Base-by-base conservation (phyloP, 2,888 invertebrate genomes). In the Ormia ochracea region DNA sequence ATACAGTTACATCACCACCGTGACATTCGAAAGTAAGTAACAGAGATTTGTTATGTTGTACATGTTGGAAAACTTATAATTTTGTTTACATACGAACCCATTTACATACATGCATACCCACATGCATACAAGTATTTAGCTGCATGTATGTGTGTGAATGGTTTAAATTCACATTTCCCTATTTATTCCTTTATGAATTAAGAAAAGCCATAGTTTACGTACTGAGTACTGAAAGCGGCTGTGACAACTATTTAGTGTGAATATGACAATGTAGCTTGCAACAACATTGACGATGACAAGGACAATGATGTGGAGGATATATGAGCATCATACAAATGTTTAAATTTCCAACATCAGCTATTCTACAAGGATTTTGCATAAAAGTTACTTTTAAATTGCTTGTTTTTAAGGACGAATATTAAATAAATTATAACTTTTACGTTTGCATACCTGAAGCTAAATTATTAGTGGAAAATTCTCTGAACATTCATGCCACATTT, bases 191-290 rank as follows among this genome's bases (percentile, higher is more conserved):
- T 31, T 17, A 17, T 48, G 45, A 9, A 45, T 45, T 54, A 36
- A 10, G 14, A 12, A 33, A 56, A 65, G 56, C 38, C 38, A 52
- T 63, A 72, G 52, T 43, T 61, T 23, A 31, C 33, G 21, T 74
- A 31, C 56, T 58, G 52, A 63, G 21, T 74, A 31, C 56, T 58
- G 52, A 63, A 19, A 41, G 63, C 50, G 63, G 56, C 69, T 77
- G 58, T 70, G 56, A 56, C 76, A 70, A 70, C 38, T 43, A 70
- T 56, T 69, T 41, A 65, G 48, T 54, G 56, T 65, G 56, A 73
- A 48, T 65, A 63, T 63, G 63, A 70, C 23, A 14, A 52, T 41
- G 63, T 12, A 48, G 56, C 52, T 58, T 48, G 50, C 48, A 66
- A n/a, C 48, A 50, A 23, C 17, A 14, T 61, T 45, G 48, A 38